phyloP scores from a whole-genome alignment of 1,140 invertebrate species.

The Drosophila nasuta region DNA sequence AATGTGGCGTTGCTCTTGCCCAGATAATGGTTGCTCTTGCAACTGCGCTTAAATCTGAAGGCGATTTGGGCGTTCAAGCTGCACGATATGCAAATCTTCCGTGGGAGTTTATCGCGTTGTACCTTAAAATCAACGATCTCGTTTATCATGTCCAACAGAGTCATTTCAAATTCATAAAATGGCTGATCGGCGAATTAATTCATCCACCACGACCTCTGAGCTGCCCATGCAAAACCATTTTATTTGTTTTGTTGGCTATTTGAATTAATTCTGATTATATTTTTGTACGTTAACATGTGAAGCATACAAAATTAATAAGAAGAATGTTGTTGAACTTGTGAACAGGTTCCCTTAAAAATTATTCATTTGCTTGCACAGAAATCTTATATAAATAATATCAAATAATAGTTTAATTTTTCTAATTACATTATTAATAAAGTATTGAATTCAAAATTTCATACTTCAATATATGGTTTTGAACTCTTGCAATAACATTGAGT shows the following conservation, averaged over 20 bases:
- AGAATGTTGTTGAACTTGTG: not conserved
- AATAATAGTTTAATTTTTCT: too few relatives aligned
- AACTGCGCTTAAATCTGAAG: conserved; percentile 8
- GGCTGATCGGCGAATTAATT: not conserved
- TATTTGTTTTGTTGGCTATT: not conserved
- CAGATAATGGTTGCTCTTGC: not conserved
- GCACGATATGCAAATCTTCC: conserved; percentile 19
- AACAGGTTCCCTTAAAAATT: not conserved
- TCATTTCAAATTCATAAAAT: conserved; percentile 3
- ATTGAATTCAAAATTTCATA: too few relatives aligned
- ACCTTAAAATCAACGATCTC: conserved; percentile 9
- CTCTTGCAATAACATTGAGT: too few relatives aligned
- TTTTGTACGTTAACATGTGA: not conserved
- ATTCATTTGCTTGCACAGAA: not conserved
- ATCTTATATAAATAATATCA: too few relatives aligned
- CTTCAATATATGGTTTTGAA: too few relatives aligned
- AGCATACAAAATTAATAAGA: not conserved
- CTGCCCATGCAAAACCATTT: conserved; percentile 16
- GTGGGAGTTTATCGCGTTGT: conserved; percentile 10
- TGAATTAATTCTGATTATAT: conserved; percentile 1
- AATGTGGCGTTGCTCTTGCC: not conserved
- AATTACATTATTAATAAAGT: too few relatives aligned
- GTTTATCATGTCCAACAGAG: conserved; percentile 16
- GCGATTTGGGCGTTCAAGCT: conserved; percentile 14
- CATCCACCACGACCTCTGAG: conserved; percentile 2